Base-by-base conservation (phyloP, 2,113 vertebrate species). In the Balaenoptera acutorostrata region DNA sequence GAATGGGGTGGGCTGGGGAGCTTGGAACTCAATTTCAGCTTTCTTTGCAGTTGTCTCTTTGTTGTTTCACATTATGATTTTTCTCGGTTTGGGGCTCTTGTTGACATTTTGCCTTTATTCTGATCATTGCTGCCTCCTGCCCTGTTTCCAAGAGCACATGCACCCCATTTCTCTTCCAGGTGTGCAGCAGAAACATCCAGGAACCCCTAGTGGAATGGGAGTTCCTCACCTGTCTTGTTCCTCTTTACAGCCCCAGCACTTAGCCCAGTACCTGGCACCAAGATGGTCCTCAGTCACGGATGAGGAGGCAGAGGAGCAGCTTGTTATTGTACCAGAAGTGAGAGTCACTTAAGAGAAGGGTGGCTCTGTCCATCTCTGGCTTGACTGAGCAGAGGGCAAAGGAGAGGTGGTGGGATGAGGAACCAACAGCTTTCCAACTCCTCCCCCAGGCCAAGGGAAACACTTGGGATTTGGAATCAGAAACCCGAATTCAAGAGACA, bases 51-150 rank as follows among this genome's bases (percentile, higher is more conserved):
- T 49, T n/a, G 25, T 63, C 4, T 59, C 33, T 71, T 18, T 59
- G 17, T n/a, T 49, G 13, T 66, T 66, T 92, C 29, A 31, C 36
- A 25, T 63, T 33, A 31, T 33, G 23, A 59, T 14, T 59, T 63
- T 52, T 52, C 46, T 59, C 41, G 41, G 8, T 46, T 63, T 63
- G n/a, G 75, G 75, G 66, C 9, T 46, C n/a, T 77, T 25, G 0
- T n/a, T 29, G 55, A 82, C n/a, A 13, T 55, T 66, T 94, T 55
- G 61, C 29, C 69, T 90, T 78, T 17, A 46, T 77, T 83, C 85
- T 46, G 61, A 31, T 52, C 36, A 27, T 8, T 39, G 91, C 52
- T 52, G 41, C 36, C 29, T 69, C 80, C 36, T 71, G 36, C 3
- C 27, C 44, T 36, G 59, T 90, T 82, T 83, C 46, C 41, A 78